Evolutionary conservation across 1,140 invertebrate genomes (phyloP), one percentile per base, ranked within the genome.

Genomic region (Leucophenga varia): DNA sequence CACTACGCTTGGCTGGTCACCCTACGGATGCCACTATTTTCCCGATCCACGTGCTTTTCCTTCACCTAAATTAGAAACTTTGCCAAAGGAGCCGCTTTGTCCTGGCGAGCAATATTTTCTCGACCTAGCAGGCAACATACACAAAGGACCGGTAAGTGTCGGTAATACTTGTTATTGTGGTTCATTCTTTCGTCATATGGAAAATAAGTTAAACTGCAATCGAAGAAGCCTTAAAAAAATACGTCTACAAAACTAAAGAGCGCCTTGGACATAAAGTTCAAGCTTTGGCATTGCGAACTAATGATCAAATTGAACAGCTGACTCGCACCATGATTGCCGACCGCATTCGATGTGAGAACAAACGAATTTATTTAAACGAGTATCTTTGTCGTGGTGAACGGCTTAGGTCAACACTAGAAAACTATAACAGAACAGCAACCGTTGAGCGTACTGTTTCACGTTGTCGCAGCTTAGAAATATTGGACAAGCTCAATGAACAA

Each of bases 71-170:
- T 72, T 93, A 44, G 88, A 92, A 72, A 89, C 89, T 8, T 75
- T 95, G 47, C 91, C 92, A 30, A 81, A 86, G 58, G 91, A 93
- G 73, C 90, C 91, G 0, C 77, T 96, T 1, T 84, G 84, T 54
- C 86, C 87, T 54, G 94, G 94, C 13, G 91, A 95, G 73, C 93
- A 97, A 67, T 97, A 97, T 75, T 98, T 89, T 75, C 79, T 95
- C 42, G 94, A 97, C 75, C 79, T 98, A 43, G 93, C 92, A n/a
- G 94, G 95, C 3, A 95, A 97, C 69, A 95, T 98, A 43, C 86
- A 91, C 55, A 96, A 97, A 77, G 93, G 94, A 4, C 93, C 93
- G 0, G 85, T 95, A 8, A 92, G 93, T 2, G 88, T 93, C 7
- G 89, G 90, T 0, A 88, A 88, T 80, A 82, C 82, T 7, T 88